Percentiles rank a stretch among this genome's conserved stretches.
phyloP scores from a whole-genome alignment of 2,113 vertebrate species.

The Nicator chloris region DNA sequence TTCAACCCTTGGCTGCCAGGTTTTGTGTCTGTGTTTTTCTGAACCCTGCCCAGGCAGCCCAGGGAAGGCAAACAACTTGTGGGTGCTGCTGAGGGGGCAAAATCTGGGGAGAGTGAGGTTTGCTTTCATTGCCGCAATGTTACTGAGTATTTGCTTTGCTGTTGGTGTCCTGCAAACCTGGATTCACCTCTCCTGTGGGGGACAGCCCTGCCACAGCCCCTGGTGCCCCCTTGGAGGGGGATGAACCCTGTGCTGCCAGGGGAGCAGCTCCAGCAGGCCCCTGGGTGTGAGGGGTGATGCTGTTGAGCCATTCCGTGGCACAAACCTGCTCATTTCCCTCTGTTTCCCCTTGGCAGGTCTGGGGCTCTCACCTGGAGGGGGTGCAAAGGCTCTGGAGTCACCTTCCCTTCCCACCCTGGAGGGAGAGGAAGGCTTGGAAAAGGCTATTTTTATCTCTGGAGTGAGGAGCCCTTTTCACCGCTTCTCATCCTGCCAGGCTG shows the following conservation, averaged over 20 bases:
- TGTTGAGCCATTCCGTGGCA: fast-evolving
- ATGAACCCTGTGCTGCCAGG: neutral
- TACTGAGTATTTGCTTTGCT: neutral
- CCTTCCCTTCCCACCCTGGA: neutral
- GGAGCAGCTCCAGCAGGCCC: neutral
- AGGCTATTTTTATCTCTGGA: neutral
- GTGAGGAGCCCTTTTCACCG: neutral
- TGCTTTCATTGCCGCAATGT: neutral
- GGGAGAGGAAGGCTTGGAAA: neutral
- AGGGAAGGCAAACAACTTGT: conserved; percentile 57
- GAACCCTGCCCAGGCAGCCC: conserved; percentile 26
- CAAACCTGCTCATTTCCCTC: neutral
- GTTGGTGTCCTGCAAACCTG: neutral
- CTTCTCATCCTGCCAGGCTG: neutral
- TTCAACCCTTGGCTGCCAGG: conserved; percentile 46
- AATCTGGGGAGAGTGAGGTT: neutral
- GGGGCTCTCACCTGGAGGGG: neutral
- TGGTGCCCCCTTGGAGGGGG: fast-evolving
- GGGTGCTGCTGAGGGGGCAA: conserved; percentile 53
- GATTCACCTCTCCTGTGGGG: neutral
- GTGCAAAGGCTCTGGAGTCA: neutral
- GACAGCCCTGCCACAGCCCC: neutral
- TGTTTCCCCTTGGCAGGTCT: neutral
- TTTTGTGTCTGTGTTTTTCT: conserved; percentile 36
- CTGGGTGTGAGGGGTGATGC: neutral